Conservation (phyloP, 2,888 invertebrate genomes). For the Stictocephala bisonia region DNA sequence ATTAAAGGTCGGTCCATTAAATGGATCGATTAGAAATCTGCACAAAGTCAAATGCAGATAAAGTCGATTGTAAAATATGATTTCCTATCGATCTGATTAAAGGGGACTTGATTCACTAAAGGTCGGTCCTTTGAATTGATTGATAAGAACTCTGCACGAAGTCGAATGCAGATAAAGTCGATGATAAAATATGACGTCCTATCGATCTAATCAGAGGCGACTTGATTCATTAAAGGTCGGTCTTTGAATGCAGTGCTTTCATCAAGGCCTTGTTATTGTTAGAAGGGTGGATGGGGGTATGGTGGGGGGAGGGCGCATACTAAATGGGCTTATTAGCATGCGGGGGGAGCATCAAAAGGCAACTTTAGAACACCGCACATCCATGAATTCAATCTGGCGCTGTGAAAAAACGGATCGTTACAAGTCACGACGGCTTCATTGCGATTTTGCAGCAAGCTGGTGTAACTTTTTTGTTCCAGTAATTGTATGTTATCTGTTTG, state of each 20-base stretch:
- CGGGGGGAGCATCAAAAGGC: conserved; percentile 33
- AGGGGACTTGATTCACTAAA: conserved; percentile 5
- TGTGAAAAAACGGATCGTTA: conserved; percentile 20
- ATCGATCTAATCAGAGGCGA: no score
- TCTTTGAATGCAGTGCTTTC: conserved; percentile 31
- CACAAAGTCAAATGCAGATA: no score
- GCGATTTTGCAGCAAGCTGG: no score
- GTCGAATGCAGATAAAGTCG: no score
- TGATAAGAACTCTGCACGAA: no score
- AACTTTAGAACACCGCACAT: conserved; percentile 28
- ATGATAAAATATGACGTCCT: no score
- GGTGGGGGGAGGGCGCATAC: conserved; percentile 26
- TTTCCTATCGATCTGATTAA: conserved; percentile 22
- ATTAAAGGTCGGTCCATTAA: conserved; percentile 28
- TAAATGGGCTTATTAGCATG: conserved; percentile 44
- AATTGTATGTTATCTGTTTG: no score
- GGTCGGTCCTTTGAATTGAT: conserved; percentile 26
- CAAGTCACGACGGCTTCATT: conserved; percentile 10
- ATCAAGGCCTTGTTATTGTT: conserved; percentile 23
- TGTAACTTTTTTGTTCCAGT: no score
- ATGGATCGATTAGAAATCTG: no score
- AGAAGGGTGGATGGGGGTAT: no score
- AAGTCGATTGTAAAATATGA: conserved; percentile 20
- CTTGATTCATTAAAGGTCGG: no score
- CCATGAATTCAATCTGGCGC: conserved; percentile 25